Evolutionary conservation across 2,888 invertebrate genomes (phyloP).

Genomic region (Sturmia bella): DNA sequence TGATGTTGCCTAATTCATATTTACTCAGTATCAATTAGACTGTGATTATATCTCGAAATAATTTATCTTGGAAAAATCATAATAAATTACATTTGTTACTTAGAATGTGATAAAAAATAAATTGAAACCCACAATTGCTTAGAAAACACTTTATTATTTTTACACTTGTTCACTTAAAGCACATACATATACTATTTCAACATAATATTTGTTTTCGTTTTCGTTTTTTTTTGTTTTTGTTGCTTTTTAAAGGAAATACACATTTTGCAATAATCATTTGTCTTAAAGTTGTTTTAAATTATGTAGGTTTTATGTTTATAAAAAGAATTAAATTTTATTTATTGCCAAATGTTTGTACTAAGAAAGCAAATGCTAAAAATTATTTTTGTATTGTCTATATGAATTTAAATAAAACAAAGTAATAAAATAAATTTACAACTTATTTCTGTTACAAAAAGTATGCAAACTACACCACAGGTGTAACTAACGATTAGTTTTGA

Average conservation of each 20-base stretch:
- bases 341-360: slow-evolving; percentile 13
- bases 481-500: slow-evolving; percentile 29
- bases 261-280: slow-evolving; percentile 40
- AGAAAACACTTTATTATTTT: no score
- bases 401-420: slow-evolving; percentile 36
- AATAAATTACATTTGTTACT: no score
- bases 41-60: no score
- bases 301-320: slow-evolving; percentile 35
- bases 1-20: no score
- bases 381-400: slow-evolving; percentile 42
- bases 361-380: background rate
- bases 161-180: no score
- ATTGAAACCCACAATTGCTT: slow-evolving; percentile 1
- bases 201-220: no score
- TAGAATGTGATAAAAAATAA: background rate
- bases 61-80: no score
- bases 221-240: no score
- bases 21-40: no score
- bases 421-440: slow-evolving; percentile 54
- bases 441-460: slow-evolving; percentile 13
- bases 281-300: slow-evolving; percentile 24
- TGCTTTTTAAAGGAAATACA: slow-evolving; percentile 29
- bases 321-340: background rate
- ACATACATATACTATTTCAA: no score
- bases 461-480: slow-evolving; percentile 55